These are phyloP conservation scores for Macaria liturata DNA, from an alignment of 2,888 invertebrate species.

Conservation along the genomic window DNA sequence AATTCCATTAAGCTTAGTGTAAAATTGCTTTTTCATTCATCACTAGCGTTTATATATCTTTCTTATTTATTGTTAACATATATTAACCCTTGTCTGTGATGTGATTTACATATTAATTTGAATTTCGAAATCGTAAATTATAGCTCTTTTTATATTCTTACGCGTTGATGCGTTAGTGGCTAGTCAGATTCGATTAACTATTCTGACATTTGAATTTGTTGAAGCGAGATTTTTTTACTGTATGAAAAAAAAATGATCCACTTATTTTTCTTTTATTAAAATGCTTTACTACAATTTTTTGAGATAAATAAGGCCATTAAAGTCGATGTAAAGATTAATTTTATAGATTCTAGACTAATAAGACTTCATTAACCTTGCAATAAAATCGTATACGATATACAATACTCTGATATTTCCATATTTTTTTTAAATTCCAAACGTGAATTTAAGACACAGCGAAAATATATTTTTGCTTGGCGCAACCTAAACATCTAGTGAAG, in stretches of 20 bases:
- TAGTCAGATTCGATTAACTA: conserved; percentile 61
- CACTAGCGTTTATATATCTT: conserved; percentile 34
- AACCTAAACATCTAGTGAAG: no score
- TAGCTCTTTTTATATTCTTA: conserved; percentile 44
- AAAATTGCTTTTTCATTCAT: conserved; percentile 53
- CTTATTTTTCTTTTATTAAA: no score
- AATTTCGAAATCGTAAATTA: conserved; percentile 31
- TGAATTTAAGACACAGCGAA: no score
- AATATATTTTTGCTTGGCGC: no score
- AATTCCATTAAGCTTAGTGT: conserved; percentile 54
- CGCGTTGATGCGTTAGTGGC: conserved; percentile 45
- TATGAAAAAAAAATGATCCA: background rate
- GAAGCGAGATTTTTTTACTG: conserved; percentile 19
- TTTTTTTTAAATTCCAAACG: no score
- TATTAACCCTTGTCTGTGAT: conserved; percentile 63
- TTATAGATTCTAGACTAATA: no score
- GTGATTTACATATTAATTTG: conserved; percentile 33
- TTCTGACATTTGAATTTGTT: conserved; percentile 48
- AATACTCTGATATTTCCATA: no score
- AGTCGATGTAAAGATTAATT: no score
- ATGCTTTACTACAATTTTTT: no score
- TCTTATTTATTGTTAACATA: conserved; percentile 71
- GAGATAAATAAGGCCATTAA: no score
- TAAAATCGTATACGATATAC: no score
- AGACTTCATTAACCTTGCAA: no score